phyloP scores from a whole-genome alignment of 2,113 vertebrate genomes.

The Aptenodytes forsteri region DNA sequence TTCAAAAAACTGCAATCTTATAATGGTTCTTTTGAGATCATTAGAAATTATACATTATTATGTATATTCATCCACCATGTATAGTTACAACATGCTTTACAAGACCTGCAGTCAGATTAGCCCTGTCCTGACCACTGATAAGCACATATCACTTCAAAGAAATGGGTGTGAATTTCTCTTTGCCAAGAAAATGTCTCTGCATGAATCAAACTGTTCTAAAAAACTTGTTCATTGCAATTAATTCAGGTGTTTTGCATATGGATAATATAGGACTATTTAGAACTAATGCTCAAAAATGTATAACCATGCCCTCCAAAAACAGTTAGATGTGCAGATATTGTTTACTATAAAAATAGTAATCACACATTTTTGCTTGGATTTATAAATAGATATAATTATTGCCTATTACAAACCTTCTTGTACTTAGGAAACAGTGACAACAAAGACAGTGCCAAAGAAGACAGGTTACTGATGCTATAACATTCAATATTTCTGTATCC shows the following conservation, averaged over 20 bases:
- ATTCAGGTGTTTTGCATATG: not conserved
- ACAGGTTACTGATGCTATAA: not conserved
- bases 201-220: not conserved
- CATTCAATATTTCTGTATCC: not conserved
- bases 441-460: not conserved
- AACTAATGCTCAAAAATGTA: not conserved
- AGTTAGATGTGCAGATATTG: no score
- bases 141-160: not conserved
- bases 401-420: not conserved
- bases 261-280: not conserved
- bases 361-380: not conserved
- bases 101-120: not conserved
- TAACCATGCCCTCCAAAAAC: fast-evolving
- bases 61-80: not conserved
- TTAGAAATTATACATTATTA: not conserved
- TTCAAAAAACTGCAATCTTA: not conserved
- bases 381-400: not conserved
- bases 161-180: not conserved
- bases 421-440: not conserved
- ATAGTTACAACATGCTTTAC: not conserved
- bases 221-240: not conserved
- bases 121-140: not conserved
- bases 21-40: not conserved
- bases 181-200: not conserved
- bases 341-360: not conserved